Evolutionary conservation across 1,140 invertebrate genomes (phyloP).

Genomic region (Trypoxylus dichotomus): DNA sequence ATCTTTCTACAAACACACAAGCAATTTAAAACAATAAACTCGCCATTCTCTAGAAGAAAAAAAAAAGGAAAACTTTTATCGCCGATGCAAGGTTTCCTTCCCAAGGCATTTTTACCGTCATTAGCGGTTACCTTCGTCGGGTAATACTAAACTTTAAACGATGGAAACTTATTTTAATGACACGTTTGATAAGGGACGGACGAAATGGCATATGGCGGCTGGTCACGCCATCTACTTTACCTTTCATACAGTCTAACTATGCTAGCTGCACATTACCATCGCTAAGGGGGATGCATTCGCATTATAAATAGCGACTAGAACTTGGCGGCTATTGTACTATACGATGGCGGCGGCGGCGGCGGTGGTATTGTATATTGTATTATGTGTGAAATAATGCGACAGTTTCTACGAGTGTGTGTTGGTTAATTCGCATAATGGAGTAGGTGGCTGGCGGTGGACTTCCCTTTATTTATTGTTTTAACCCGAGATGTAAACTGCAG

Average conservation of each 20-base stretch:
- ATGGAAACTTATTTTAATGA: conserved; percentile 29
- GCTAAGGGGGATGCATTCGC: neutral
- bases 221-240: conserved; percentile 27
- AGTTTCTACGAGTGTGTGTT: neutral
- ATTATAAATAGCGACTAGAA: neutral
- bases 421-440: conserved; percentile 1
- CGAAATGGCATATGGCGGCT: conserved; percentile 28
- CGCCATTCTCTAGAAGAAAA: neutral
- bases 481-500: neutral
- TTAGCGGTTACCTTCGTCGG: neutral
- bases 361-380: neutral
- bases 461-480: neutral
- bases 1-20: neutral
- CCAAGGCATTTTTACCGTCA: neutral
- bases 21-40: neutral
- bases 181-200: conserved; percentile 28
- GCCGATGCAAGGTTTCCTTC: neutral
- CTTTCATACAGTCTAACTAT: too few relatives aligned
- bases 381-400: neutral
- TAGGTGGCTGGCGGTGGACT: neutral
- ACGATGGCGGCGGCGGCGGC: too few relatives aligned
- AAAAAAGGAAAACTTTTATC: neutral
- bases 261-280: neutral
- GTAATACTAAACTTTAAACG: conserved; percentile 7
- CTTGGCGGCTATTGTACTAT: neutral